A percentile compares a stretch with the other conserved stretches of the same genome.
Conservation (phyloP, 35 echinoderm and acorn worm genomes). For the Hemicentrotus pulcherrimus region DNA sequence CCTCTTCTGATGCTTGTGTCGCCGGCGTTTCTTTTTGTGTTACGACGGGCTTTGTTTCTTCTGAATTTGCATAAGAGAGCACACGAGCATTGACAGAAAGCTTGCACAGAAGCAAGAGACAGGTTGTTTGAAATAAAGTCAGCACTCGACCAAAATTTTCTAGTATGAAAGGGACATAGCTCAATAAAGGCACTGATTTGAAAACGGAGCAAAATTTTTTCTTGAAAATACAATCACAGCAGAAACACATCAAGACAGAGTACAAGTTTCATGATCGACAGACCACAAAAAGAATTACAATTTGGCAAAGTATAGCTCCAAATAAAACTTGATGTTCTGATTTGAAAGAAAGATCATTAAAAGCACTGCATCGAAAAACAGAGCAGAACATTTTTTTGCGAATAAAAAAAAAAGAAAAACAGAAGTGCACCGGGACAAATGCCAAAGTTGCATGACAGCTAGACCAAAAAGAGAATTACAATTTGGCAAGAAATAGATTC, state of each 20-base stretch:
- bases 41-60: background rate
- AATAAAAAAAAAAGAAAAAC: no score
- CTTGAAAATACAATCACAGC: background rate
- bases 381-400: no score
- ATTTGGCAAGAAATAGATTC: no score
- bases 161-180: no score
- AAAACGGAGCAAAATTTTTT: background rate
- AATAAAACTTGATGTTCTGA: no score
- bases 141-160: background rate
- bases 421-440: no score
- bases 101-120: background rate
- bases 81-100: background rate
- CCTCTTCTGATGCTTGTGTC: constrained; percentile 36
- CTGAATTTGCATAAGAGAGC: background rate
- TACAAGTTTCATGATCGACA: background rate
- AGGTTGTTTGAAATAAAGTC: background rate
- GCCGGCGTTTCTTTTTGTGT: background rate
- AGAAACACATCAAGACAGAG: background rate
- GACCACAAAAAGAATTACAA: background rate
- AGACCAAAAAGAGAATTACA: no score
- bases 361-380: no score
- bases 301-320: no score
- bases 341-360: no score
- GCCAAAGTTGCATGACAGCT: no score
- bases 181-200: background rate